A percentile compares a stretch with the other conserved stretches of the same genome.
phyloP scores from a whole-genome alignment of 2,888 invertebrate species.

The Helobdella robusta region DNA sequence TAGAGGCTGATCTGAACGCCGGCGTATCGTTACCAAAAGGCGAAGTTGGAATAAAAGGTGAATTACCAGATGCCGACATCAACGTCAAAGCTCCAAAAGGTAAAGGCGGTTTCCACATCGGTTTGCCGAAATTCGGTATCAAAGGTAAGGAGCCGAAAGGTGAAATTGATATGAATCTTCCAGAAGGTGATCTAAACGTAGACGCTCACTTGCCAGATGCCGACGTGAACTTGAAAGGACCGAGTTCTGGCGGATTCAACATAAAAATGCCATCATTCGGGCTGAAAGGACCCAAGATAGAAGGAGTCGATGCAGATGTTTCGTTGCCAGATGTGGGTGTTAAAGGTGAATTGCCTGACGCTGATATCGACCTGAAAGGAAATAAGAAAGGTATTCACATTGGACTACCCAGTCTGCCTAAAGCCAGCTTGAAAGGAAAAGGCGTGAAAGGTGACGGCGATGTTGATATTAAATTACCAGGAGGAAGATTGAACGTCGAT shows the following conservation, averaged over 20 bases:
- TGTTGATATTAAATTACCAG: constrained; percentile 19
- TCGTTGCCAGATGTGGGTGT: constrained; percentile 9
- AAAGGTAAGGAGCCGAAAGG: constrained; percentile 18
- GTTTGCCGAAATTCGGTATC: constrained; percentile 6
- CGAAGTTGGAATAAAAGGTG: constrained; percentile 10
- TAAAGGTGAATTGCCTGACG: constrained; percentile 24
- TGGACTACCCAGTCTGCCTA: constrained; percentile 20
- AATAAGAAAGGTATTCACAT: constrained; percentile 20
- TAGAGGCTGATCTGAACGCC: constrained; percentile 3
- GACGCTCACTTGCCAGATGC: constrained; percentile 9
- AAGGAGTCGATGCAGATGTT: constrained; percentile 20
- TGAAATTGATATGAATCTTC: constrained; percentile 10
- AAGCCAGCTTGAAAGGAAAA: constrained; percentile 8
- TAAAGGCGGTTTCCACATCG: constrained; percentile 16
- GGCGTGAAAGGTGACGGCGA: constrained; percentile 21
- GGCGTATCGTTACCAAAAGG: not conserved
- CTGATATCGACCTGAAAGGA: constrained; percentile 22
- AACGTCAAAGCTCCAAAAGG: constrained; percentile 19
- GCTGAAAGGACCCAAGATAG: constrained; percentile 18
- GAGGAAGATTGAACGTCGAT: constrained; percentile 14
- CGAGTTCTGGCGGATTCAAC: constrained; percentile 16
- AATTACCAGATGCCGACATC: constrained; percentile 3
- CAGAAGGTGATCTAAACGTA: constrained; percentile 20
- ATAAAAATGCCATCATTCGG: constrained; percentile 19
- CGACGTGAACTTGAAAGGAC: not conserved